Base-by-base conservation (phyloP, 2,113 vertebrate genomes). In the Paracanthobrama guichenoti region DNA sequence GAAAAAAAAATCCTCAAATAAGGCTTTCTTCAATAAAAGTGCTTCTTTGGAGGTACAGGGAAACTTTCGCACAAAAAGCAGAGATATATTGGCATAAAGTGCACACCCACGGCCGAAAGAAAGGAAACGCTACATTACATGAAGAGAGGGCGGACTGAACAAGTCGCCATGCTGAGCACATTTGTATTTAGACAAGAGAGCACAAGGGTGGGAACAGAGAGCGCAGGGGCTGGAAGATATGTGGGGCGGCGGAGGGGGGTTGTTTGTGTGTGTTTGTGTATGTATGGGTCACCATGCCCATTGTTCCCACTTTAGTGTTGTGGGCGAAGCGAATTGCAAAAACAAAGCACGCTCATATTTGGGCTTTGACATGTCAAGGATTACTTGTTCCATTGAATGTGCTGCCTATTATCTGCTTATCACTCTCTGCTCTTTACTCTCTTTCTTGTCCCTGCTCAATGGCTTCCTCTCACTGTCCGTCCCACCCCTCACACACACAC, bases 361-460 rank as follows among this genome's bases (percentile, higher is more conserved):
- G 94, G 91, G 93, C 95, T 95, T 95, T 75, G 86, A 91, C 92
- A 92, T 87, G 86, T 94, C 93, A 92, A 96, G 96, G 96, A 97
- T 96, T 97, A 96, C 86, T 90, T 95, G 93, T 94, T 93, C 94
- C 86, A 92, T 91, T 94, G 94, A 95, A 94, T 95, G 93, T 88
- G 91, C 89, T 93, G 92, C 92, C 95, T 93, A 93, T 95, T 96
- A 95, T 96, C 91, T 85, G 93, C 93, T 96, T 96, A 96, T 96
- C 95, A 94, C 95, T 94, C 94, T 94, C 93, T 89, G 92, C 95
- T 96, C 87, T 96, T 96, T 96, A 96, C 96, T 96, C 96, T 96
- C 96, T 95, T 95, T 91, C 95, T 96, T 96, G 95, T 94, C 89
- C 91, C 92, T 88, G 87, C 93, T 96, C 93, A 93, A 93, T 94